These are phyloP conservation scores for Drosophila bocqueti DNA, from an alignment of 1,140 invertebrate genomes.

Conservation along the genomic window DNA sequence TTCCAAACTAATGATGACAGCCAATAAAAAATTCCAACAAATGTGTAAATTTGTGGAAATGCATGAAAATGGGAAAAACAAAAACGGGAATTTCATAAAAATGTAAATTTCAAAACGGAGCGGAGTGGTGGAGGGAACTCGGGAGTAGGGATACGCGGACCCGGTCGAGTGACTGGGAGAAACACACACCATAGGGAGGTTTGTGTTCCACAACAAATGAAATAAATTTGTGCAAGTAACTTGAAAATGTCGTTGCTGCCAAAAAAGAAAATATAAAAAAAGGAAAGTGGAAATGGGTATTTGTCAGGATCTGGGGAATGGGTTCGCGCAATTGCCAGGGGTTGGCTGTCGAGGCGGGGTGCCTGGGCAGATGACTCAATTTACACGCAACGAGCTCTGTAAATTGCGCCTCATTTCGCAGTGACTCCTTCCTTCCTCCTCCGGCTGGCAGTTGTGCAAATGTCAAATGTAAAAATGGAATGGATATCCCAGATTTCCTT, in stretches of 20 bases:
- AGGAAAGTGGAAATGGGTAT: constrained; percentile 43
- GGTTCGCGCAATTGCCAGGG: constrained; percentile 17
- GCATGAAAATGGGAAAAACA: constrained; percentile 39
- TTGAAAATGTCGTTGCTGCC: constrained; percentile 75
- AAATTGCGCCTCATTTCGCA: constrained; percentile 80
- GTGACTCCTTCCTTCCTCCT: constrained; percentile 81
- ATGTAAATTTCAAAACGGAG: constrained; percentile 57
- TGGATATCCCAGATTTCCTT: constrained; percentile 40
- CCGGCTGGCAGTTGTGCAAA: constrained; percentile 74
- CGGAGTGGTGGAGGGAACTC: constrained; percentile 11
- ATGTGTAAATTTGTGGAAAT: constrained; percentile 80
- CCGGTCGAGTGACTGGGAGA: constrained; percentile 52
- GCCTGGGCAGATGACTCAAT: constrained; percentile 78
- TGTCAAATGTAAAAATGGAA: constrained; percentile 67
- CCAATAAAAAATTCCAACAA: constrained; percentile 78
- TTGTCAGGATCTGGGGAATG: constrained; percentile 14
- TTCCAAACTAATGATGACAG: constrained; percentile 80
- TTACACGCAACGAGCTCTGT: constrained; percentile 80
- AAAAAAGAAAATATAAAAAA: constrained; percentile 28
- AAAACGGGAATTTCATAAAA: constrained; percentile 59
- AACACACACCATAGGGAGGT: constrained; percentile 7
- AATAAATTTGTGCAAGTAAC: constrained; percentile 73
- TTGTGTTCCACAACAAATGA: constrained; percentile 56
- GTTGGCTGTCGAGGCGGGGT: constrained; percentile 38
- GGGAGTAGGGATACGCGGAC: constrained; percentile 44